Conservation (phyloP, 1,140 invertebrate genomes). For the Lasioglossum baleicum region DNA sequence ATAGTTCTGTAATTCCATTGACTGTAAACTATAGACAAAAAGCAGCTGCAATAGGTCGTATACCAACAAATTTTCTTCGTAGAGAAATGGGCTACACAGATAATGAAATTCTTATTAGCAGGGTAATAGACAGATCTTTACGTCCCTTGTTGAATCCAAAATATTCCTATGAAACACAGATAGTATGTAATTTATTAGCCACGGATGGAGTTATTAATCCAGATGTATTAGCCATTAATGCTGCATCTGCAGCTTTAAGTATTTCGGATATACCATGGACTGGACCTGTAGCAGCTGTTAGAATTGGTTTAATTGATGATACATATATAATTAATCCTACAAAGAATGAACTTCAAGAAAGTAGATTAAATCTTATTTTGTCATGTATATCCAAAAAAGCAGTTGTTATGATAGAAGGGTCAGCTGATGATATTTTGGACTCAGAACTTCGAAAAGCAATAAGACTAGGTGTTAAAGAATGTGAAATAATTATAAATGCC, state of each 20-base stretch:
- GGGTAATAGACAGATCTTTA: conserved; percentile 95
- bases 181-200: conserved; percentile 95
- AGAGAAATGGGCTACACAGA: conserved; percentile 93
- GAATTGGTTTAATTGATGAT: conserved; percentile 90
- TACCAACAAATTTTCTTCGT: conserved; percentile 97
- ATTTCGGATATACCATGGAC: conserved; percentile 98
- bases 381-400: conserved; percentile 88
- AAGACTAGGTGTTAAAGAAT: conserved; percentile 90
- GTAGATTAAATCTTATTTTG: conserved; percentile 92
- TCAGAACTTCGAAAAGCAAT: conserved; percentile 92
- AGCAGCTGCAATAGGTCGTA: conserved; percentile 95
- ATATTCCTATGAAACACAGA: conserved; percentile 91
- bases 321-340: conserved; percentile 94
- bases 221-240: conserved; percentile 96
- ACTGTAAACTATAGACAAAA: conserved; percentile 97
- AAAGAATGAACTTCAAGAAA: conserved; percentile 87
- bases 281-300: conserved; percentile 95
- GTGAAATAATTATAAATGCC: conserved; percentile 86
- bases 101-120: conserved; percentile 93
- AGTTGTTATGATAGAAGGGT: conserved; percentile 94
- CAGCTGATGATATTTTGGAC: conserved; percentile 88
- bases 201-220: conserved; percentile 94
- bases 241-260: conserved; percentile 94
- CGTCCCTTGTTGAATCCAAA: conserved; percentile 92
- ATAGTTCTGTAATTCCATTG: conserved; percentile 88